These are phyloP conservation scores for Drosophila biarmipes DNA, from an alignment of 1,140 invertebrate species.

Conservation along the genomic window DNA sequence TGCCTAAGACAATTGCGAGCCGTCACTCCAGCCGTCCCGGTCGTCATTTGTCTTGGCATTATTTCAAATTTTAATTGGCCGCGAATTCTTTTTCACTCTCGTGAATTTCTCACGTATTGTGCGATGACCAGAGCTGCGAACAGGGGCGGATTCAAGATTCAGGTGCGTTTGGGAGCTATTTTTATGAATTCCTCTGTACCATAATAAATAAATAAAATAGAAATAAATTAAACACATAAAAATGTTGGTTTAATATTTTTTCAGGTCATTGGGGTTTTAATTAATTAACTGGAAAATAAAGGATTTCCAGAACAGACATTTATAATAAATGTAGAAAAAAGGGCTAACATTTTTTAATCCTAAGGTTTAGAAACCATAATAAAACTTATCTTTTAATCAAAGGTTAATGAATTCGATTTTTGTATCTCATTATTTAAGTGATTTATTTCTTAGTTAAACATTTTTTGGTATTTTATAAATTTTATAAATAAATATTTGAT, in stretches of 20 bases:
- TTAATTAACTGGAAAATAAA: too few species aligned
- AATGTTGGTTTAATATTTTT: too few species aligned
- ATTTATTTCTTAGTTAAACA: neutral
- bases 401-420: too few species aligned
- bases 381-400: too few species aligned
- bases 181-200: neutral
- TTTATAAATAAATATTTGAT: neutral
- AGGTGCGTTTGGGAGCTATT: neutral
- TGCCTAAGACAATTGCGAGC: constrained; percentile 41
- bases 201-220: too few species aligned
- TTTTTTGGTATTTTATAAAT: neutral
- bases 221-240: too few species aligned
- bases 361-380: too few species aligned
- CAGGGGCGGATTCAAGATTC: constrained; percentile 8
- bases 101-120: constrained; percentile 61
- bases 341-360: too few species aligned
- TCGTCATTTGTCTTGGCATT: constrained; percentile 69
- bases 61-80: constrained; percentile 69
- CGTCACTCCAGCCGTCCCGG: constrained; percentile 55
- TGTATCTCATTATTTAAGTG: too few species aligned
- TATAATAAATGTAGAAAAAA: too few species aligned
- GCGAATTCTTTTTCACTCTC: constrained; percentile 31
- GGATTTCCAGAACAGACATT: too few species aligned
- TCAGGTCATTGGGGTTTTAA: too few species aligned
- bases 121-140: neutral